phyloP scores from a whole-genome alignment of 2,113 vertebrate genomes.

The Ceratotherium simum region DNA sequence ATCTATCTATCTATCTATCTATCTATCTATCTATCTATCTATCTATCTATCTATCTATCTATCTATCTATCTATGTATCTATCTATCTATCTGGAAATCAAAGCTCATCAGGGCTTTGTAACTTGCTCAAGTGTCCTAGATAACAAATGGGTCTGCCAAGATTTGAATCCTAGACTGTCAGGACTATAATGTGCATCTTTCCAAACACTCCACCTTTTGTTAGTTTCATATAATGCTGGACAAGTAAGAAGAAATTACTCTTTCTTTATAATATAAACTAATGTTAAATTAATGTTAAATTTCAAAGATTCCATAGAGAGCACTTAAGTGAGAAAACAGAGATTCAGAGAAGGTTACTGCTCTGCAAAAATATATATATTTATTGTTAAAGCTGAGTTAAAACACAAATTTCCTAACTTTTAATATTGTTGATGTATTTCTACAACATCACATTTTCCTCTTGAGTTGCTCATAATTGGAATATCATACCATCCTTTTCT shows the following conservation, averaged over 20 bases:
- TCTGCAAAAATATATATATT: neutral
- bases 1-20: neutral
- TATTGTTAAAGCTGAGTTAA: neutral
- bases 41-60: neutral
- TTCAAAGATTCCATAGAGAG: neutral
- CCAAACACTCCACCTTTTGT: neutral
- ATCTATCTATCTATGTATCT: neutral
- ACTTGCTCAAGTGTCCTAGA: neutral
- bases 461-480: neutral
- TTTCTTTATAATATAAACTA: neutral
- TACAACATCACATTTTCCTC: neutral
- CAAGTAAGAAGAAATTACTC: neutral
- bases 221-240: neutral
- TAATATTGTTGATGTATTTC: neutral
- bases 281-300: neutral
- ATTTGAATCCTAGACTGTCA: neutral
- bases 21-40: neutral
- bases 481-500: neutral
- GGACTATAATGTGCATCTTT: neutral
- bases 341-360: neutral
- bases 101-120: neutral
- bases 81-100: neutral
- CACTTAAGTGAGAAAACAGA: neutral
- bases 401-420: neutral
- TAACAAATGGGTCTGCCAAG: neutral